Evolutionary conservation across 2,113 vertebrate species (phyloP).

Genomic region (Vombatus ursinus): DNA sequence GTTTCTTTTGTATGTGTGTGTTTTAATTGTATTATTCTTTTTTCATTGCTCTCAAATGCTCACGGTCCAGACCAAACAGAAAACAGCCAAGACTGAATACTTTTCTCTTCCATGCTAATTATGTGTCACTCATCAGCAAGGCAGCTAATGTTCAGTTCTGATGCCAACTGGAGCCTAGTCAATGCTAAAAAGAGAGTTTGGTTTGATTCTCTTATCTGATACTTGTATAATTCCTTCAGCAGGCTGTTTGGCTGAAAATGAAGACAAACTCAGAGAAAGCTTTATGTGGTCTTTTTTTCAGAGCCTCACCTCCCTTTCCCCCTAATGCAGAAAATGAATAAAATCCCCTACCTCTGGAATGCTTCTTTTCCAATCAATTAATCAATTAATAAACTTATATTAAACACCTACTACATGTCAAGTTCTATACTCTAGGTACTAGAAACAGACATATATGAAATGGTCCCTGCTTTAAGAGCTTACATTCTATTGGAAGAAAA

Average conservation of each 20-base stretch:
- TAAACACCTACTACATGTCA: background rate
- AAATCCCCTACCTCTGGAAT: background rate
- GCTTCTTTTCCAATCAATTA: background rate
- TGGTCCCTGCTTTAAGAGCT: background rate
- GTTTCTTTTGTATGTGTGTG: constrained; percentile 22
- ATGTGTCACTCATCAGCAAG: constrained; percentile 12
- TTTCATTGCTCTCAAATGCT: constrained; percentile 54
- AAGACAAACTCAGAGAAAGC: background rate
- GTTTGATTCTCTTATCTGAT: constrained; percentile 48
- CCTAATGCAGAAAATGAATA: background rate
- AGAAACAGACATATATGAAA: background rate
- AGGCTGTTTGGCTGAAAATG: background rate
- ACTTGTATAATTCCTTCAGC: background rate
- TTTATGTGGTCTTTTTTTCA: background rate
- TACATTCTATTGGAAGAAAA: background rate
- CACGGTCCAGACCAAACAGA: constrained; percentile 62
- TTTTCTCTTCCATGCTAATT: constrained; percentile 57
- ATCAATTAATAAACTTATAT: background rate
- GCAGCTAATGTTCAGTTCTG: constrained; percentile 37
- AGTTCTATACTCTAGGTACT: background rate
- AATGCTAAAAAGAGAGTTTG: constrained; percentile 57
- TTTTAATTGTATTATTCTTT: constrained; percentile 55
- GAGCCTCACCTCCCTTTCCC: background rate
- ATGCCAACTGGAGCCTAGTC: constrained; percentile 24
- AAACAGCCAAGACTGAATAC: constrained; percentile 53